These are phyloP conservation scores for Anabacerthia variegaticeps DNA, from an alignment of 2,797 vertebrate species.

Conservation along the genomic window DNA sequence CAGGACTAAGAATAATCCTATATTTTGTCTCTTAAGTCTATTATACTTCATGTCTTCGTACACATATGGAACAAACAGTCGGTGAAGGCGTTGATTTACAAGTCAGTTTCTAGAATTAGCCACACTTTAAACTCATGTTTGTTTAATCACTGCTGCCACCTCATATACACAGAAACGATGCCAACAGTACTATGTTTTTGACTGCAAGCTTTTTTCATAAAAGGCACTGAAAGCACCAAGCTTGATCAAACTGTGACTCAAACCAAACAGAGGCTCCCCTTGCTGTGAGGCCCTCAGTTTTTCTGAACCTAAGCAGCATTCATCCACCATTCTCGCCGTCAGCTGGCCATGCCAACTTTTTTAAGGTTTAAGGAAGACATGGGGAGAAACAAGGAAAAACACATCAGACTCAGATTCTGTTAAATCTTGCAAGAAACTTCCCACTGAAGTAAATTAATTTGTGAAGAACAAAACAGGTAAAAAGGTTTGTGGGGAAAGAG, in stretches of 20 bases:
- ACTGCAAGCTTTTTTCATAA: neutral
- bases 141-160: slow-evolving; percentile 38
- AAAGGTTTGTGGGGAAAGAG: neutral
- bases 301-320: slow-evolving; percentile 8
- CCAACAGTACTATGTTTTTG: neutral
- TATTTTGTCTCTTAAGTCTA: neutral
- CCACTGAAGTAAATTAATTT: neutral
- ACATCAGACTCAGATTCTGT: neutral
- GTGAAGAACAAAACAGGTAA: neutral
- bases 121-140: neutral
- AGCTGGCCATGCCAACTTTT: neutral
- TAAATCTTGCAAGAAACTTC: neutral
- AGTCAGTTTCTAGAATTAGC: neutral
- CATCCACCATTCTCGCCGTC: neutral
- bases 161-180: neutral
- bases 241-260: neutral
- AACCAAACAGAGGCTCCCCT: neutral
- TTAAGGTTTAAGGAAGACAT: neutral
- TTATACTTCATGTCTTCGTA: neutral
- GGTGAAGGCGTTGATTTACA: neutral
- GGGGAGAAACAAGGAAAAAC: neutral
- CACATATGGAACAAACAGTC: neutral
- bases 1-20: neutral
- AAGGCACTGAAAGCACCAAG: neutral
- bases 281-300: neutral